These are phyloP conservation scores for Rachycentron canadum DNA, from an alignment of 2,797 vertebrate species.

Conservation along the genomic window DNA sequence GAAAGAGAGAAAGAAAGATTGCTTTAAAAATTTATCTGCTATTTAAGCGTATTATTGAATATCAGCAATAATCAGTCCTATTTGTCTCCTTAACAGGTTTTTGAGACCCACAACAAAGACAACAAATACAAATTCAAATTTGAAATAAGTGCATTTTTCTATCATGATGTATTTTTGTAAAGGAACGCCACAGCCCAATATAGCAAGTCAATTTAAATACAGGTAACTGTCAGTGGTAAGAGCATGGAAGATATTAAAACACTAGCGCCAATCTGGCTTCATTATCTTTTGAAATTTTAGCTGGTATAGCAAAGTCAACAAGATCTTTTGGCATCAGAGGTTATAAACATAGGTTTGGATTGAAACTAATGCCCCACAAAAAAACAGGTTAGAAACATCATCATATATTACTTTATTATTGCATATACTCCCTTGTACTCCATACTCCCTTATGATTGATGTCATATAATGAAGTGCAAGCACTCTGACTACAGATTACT, in stretches of 20 bases:
- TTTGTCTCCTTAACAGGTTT: background rate
- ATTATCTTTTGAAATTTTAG: background rate
- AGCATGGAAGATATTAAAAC: background rate
- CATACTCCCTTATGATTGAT: background rate
- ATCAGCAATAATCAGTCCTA: background rate
- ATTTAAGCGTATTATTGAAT: background rate
- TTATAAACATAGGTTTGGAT: too few species aligned
- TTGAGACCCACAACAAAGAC: background rate
- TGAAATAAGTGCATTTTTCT: too few species aligned
- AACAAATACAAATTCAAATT: background rate
- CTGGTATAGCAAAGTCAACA: background rate
- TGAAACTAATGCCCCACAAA: too few species aligned
- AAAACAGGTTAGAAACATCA: too few species aligned
- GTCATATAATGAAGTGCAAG: background rate
- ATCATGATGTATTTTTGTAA: background rate
- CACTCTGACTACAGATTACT: slow-evolving; percentile 28
- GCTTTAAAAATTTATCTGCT: background rate
- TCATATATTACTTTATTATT: background rate
- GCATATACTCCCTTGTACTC: too few species aligned
- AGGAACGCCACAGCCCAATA: background rate
- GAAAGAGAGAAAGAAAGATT: slow-evolving; percentile 40
- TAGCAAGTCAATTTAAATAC: background rate
- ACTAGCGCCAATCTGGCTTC: too few species aligned
- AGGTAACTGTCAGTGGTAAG: background rate
- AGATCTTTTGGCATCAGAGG: background rate